Base-by-base conservation (phyloP, 2,113 vertebrate species). In the Dicerorhinus sumatrensis region DNA sequence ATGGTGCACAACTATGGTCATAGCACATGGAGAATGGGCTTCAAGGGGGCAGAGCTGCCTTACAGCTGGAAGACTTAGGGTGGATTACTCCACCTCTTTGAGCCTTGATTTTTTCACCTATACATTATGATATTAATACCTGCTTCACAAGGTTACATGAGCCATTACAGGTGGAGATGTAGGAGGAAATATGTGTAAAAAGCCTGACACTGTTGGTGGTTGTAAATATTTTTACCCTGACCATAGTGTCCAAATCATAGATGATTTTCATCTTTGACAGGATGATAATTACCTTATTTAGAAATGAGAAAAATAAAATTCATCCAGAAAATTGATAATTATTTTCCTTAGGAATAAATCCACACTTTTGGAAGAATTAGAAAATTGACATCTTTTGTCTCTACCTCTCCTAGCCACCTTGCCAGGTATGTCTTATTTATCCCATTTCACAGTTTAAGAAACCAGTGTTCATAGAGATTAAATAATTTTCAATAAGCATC, bases 311-410 rank as follows among this genome's bases (percentile, higher is more conserved):
- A 81, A 76, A 75, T 54, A 86, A 81, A 91, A 93, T 81, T 75
- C 56, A 81, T 46, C 23, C 16, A 70, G 54, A 23, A 85, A 91
- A 96, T 82, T 58, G 62, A 60, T 54, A 46, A 67, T 33, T 81
- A 60, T 46, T 81, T 80, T 86, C 82, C 17, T 5, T 86, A 85
- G 51, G 31, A 58, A 82, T 31, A 69, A 97, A 82, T 54, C 42
- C 10, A 67, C 39, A 36, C 23, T 60, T 93, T 60, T 14, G 33
- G 51, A 90, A 79, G 80, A 86, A 65, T 12, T 80, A 93, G 86
- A 93, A 80, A 85, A 86, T 86, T 54, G 8, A 76, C 39, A 51
- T 67, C 36, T 73, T 96, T 91, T 76, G 46, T 81, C 46, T 86
- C 23, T 96, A 67, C 25, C 39, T 13, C 13, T 58, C 29, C 76